Conservation (phyloP, 2,113 vertebrate species). For the Sinocyclocheilus anophthalmus region DNA sequence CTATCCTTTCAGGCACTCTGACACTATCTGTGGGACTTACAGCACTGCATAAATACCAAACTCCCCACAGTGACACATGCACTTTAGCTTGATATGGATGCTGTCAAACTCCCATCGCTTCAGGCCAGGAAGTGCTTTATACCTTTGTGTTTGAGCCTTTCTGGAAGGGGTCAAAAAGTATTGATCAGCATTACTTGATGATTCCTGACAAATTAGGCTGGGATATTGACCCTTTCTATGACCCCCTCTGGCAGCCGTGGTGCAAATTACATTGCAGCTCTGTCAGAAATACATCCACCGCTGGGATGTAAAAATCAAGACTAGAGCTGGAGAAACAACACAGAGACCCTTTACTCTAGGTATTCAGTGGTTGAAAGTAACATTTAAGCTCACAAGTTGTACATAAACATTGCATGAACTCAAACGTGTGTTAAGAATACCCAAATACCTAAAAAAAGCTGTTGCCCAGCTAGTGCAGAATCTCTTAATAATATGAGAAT, state of each 20-base stretch:
- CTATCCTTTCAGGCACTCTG: slow-evolving; percentile 54
- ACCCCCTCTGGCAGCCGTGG: slow-evolving; percentile 42
- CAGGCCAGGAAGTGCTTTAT: slow-evolving; percentile 51
- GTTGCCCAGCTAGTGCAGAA: not conserved
- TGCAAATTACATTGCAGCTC: slow-evolving; percentile 39
- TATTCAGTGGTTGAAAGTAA: not conserved
- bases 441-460: not conserved
- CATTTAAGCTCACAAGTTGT: slow-evolving; percentile 3
- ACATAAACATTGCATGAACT: not conserved
- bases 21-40: slow-evolving; percentile 56
- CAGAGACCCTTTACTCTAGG: not conserved
- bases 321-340: slow-evolving; percentile 9
- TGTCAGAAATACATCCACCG: slow-evolving; percentile 47
- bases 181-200: slow-evolving; percentile 54
- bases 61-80: slow-evolving; percentile 59
- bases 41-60: slow-evolving; percentile 61
- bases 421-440: not conserved
- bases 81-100: slow-evolving; percentile 58
- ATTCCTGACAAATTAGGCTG: slow-evolving; percentile 54
- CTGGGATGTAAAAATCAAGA: slow-evolving; percentile 39
- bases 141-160: slow-evolving; percentile 45
- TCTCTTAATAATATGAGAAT: not conserved
- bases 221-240: slow-evolving; percentile 49
- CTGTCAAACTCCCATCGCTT: slow-evolving; percentile 49
- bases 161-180: slow-evolving; percentile 48